Base-by-base conservation (phyloP, 2,888 invertebrate genomes). In the Cancer borealis region DNA sequence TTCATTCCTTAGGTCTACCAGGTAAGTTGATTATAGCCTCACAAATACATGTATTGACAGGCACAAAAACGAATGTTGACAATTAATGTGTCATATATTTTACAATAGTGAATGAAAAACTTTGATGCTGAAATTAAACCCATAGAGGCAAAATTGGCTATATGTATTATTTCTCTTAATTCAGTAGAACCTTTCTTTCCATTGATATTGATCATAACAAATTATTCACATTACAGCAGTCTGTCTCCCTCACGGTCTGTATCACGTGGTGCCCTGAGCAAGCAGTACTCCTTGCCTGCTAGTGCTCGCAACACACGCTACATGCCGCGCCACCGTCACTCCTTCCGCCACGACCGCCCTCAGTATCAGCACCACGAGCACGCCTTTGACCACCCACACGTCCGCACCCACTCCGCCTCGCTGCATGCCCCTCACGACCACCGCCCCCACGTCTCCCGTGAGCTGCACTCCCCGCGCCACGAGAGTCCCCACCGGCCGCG, bases 341-440 rank as follows among this genome's bases (percentile, higher is more conserved):
- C 94, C 94, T 94, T 94, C 94, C 94, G 94, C 84, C 94, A 94
- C 91, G 94, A 94, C 92, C 94, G 94, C 84, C 94, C 94, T 30
- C 92, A 92, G 47, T 92, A 94, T 90, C 92, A 94, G 88, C 94
- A 92, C 91, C 94, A 94, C 91, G 92, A 94, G 30, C 92, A 66
- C 91, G 92, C 94, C 87, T 94, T 92, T 84, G 94, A 94, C 88
- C 94, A 94, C 66, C 94, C 94, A 87, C 94, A 94, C 94, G 94
- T 94, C 87, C 94, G 94, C 90, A 92, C 94, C 30, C 94, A 94
- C 92, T 94, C 94, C 66, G 94, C 92, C 84, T 94, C 94, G 66
- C 92, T 94, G 60, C 94, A 94, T 87, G 94, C 94, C 45, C 94
- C 94, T 46, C 94, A 94, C 92, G 94, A 94, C 60, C 94, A 94